Evolutionary conservation across 2,113 vertebrate genomes (phyloP).

Genomic region (Octodon degus): DNA sequence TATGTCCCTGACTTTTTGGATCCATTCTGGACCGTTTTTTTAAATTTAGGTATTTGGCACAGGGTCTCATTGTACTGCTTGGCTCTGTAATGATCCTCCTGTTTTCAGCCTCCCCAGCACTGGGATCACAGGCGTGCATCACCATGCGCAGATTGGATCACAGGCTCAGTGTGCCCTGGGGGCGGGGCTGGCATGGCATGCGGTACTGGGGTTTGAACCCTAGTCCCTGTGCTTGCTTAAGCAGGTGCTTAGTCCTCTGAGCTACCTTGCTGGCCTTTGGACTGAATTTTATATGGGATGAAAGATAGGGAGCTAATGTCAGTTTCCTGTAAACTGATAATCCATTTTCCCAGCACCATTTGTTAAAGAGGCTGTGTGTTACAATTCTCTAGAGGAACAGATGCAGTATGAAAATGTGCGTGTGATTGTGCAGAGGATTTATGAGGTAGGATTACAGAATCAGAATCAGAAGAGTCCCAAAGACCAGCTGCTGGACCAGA

Average conservation of each 20-base stretch:
- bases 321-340: neutral
- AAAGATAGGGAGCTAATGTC: neutral
- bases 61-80: too few species aligned
- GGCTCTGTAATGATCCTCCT: too few species aligned
- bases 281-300: neutral
- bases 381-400: neutral
- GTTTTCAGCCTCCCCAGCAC: too few species aligned
- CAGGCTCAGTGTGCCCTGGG: too few species aligned
- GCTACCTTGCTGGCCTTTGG: too few species aligned
- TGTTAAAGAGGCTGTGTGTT: neutral
- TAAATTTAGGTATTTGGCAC: too few species aligned
- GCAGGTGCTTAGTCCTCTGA: too few species aligned
- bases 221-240: too few species aligned
- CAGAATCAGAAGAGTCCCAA: neutral
- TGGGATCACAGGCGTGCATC: too few species aligned
- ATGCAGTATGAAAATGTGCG: neutral
- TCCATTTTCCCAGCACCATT: neutral
- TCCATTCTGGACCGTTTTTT: neutral
- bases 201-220: too few species aligned
- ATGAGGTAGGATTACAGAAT: neutral
- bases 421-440: neutral
- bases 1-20: neutral
- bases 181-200: too few species aligned
- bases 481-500: neutral
- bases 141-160: too few species aligned